phyloP scores from a whole-genome alignment of 2,888 invertebrate genomes.

The Lasius platythorax region DNA sequence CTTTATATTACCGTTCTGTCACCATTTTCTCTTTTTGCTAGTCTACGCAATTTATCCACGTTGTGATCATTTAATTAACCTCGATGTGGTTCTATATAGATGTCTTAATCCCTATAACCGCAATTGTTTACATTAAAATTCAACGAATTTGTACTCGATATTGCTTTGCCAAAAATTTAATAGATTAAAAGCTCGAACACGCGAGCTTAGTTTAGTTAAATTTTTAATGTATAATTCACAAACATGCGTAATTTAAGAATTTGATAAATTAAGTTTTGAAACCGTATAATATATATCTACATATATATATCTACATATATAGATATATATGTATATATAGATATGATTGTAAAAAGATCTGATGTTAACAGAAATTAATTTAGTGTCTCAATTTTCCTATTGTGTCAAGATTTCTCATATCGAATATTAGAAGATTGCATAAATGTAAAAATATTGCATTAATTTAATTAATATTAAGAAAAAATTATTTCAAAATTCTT shows the following conservation, averaged over 20 bases:
- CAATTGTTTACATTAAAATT: constrained; percentile 2
- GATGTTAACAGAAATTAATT: not conserved
- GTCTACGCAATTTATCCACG: constrained; percentile 32
- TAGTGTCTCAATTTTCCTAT: not conserved
- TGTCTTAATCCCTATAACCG: not conserved
- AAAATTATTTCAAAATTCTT: not conserved
- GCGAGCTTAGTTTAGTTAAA: not conserved
- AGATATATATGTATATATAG: no score
- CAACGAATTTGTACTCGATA: not conserved
- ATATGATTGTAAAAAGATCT: not conserved
- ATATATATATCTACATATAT: no score
- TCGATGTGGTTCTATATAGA: not conserved
- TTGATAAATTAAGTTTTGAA: not conserved
- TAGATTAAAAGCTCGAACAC: not conserved
- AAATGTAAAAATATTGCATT: not conserved
- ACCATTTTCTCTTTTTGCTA: constrained; percentile 29
- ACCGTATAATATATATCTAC: not conserved
- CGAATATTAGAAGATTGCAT: not conserved
- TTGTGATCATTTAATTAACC: constrained; percentile 41
- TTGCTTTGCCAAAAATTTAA: not conserved
- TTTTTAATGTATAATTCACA: not conserved
- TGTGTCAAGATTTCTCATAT: not conserved
- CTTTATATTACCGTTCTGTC: constrained; percentile 43
- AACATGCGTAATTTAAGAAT: constrained; percentile 9
- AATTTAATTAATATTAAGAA: not conserved